A percentile compares a stretch with the other conserved stretches of the same genome.
Evolutionary conservation across 2,888 invertebrate genomes (phyloP).

Genomic region (Homarus gammarus): DNA sequence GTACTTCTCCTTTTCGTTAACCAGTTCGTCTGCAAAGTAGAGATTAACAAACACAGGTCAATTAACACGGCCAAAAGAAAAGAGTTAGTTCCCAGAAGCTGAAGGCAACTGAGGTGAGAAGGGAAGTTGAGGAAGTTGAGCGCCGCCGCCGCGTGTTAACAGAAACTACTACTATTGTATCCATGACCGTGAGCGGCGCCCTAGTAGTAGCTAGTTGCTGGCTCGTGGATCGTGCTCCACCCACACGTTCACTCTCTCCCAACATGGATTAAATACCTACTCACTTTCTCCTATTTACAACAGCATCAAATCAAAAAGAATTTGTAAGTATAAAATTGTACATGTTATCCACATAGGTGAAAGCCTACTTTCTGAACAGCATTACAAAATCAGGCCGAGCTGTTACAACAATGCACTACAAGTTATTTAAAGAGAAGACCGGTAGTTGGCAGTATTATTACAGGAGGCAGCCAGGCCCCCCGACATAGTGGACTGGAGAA

Average conservation of each 20-base stretch:
- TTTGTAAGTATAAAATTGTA: conserved; percentile 67
- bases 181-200: conserved; percentile 44
- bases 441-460: conserved; percentile 58
- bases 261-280: conserved; percentile 17
- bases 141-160: conserved; percentile 39
- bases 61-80: conserved; percentile 67
- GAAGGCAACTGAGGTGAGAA: conserved; percentile 65
- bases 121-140: conserved; percentile 36
- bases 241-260: conserved; percentile 58
- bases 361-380: conserved; percentile 47
- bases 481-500: conserved; percentile 36
- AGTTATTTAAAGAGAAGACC: conserved; percentile 16
- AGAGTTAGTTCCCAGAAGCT: conserved; percentile 71
- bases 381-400: conserved; percentile 24
- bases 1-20: conserved; percentile 92
- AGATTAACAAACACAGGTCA: conserved; percentile 76
- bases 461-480: conserved; percentile 83
- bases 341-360: conserved; percentile 53
- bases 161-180: conserved; percentile 48
- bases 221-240: conserved; percentile 21
- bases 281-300: conserved; percentile 55
- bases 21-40: conserved; percentile 87
- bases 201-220: conserved; percentile 37
- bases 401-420: conserved; percentile 8
- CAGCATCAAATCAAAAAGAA: conserved; percentile 55